Percentiles rank a stretch among this genome's conserved stretches.
Evolutionary conservation across 2,888 invertebrate species (phyloP).

Genomic region (Lasioglossum morio): DNA sequence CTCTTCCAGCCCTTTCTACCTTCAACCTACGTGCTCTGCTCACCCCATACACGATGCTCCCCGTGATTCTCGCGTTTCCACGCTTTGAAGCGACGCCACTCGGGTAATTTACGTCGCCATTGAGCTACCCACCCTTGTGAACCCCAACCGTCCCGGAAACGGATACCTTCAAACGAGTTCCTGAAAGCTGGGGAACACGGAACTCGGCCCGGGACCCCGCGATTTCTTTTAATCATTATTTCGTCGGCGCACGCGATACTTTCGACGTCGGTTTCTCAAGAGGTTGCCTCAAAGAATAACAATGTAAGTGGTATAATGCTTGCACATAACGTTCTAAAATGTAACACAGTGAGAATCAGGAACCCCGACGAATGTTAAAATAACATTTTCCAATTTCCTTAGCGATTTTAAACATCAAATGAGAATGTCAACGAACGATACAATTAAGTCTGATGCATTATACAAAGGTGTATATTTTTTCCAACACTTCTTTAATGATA

Average conservation of each 20-base stretch:
- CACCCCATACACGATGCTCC: neutral
- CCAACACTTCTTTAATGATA: too few species aligned
- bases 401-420: too few species aligned
- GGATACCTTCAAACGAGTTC: conserved; percentile 39
- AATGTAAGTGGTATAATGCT: neutral
- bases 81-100: conserved; percentile 30
- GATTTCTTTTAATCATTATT: conserved; percentile 15
- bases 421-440: too few species aligned
- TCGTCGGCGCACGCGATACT: neutral
- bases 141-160: neutral
- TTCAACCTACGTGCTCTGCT: neutral
- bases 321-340: neutral
- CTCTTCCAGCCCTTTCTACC: neutral
- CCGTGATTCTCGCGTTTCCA: conserved; percentile 18
- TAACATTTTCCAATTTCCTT: too few species aligned
- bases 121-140: conserved; percentile 11
- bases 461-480: too few species aligned
- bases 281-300: neutral
- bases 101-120: conserved; percentile 42
- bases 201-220: neutral
- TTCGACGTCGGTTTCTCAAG: neutral
- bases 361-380: too few species aligned
- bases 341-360: neutral
- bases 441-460: too few species aligned
- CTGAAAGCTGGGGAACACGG: neutral